phyloP scores from a whole-genome alignment of 2,797 vertebrate genomes.

The Bovichtus diacanthus region DNA sequence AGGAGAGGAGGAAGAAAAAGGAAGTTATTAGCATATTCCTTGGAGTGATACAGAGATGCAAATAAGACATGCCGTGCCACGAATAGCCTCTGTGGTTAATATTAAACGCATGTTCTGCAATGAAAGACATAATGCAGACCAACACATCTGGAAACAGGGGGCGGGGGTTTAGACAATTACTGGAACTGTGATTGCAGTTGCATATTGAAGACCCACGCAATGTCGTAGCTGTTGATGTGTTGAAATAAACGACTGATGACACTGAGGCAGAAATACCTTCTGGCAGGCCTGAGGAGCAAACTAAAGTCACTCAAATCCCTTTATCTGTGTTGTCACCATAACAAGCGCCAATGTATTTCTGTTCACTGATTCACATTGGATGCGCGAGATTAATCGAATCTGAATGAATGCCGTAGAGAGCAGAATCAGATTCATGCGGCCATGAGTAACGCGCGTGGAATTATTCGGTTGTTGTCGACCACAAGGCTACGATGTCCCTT shows the following conservation, averaged over 20 bases:
- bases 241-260: conserved; percentile 58
- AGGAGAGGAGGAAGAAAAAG: conserved; percentile 56
- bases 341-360: conserved; percentile 33
- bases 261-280: conserved; percentile 51
- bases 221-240: conserved; percentile 50
- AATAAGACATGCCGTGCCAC: conserved; percentile 55
- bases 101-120: conserved; percentile 67
- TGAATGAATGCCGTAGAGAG: conserved; percentile 33
- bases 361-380: conserved; percentile 44
- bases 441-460: conserved; percentile 23
- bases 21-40: conserved; percentile 76
- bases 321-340: conserved; percentile 37
- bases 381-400: conserved; percentile 37
- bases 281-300: conserved; percentile 42
- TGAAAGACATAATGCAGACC: conserved; percentile 56
- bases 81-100: conserved; percentile 61
- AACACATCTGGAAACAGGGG: conserved; percentile 45
- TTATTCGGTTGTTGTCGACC: conserved; percentile 18
- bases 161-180: conserved; percentile 45
- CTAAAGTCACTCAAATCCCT: conserved; percentile 28
- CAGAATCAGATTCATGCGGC: conserved; percentile 37
- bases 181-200: conserved; percentile 35
- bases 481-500: conserved; percentile 15
- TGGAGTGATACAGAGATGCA: conserved; percentile 68
- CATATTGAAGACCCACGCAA: conserved; percentile 31